Evolutionary conservation across 2,113 vertebrate species (phyloP).

Genomic region (Australoheros scitulus): DNA sequence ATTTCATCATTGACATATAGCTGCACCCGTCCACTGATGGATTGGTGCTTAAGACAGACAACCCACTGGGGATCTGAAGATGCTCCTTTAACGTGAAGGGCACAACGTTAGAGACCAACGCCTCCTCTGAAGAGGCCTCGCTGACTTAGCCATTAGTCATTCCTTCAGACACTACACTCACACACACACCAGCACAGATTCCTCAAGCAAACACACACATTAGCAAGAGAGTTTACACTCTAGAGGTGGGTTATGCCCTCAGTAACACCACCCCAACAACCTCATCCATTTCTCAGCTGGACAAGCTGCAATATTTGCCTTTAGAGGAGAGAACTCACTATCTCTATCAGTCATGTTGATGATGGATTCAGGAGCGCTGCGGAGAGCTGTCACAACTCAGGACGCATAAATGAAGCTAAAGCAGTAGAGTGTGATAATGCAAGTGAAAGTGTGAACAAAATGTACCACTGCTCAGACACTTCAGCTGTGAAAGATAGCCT

Average conservation of each 20-base stretch:
- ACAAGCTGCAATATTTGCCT: conserved; percentile 22
- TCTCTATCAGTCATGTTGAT: conserved; percentile 6
- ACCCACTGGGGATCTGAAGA: conserved; percentile 30
- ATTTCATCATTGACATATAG: conserved; percentile 6
- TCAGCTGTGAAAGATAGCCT: background rate
- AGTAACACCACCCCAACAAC: background rate
- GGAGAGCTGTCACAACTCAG: background rate
- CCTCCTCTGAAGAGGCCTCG: conserved; percentile 37
- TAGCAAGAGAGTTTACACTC: conserved; percentile 5
- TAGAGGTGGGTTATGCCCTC: background rate
- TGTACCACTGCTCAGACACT: background rate
- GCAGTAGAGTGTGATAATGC: background rate
- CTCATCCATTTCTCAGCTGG: conserved; percentile 4
- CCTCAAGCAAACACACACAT: background rate
- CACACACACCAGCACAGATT: background rate
- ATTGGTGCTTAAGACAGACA: conserved; percentile 6
- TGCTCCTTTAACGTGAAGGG: conserved; percentile 40
- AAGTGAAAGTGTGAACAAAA: conserved; percentile 2
- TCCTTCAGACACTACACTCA: conserved; percentile 28
- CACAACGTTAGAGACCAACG: conserved; percentile 11
- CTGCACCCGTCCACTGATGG: background rate
- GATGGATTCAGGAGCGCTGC: background rate
- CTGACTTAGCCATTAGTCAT: conserved; percentile 57
- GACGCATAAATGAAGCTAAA: background rate
- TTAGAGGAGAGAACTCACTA: background rate